Conservation (phyloP, 2,797 vertebrate genomes). For the Takifugu rubripes region DNA sequence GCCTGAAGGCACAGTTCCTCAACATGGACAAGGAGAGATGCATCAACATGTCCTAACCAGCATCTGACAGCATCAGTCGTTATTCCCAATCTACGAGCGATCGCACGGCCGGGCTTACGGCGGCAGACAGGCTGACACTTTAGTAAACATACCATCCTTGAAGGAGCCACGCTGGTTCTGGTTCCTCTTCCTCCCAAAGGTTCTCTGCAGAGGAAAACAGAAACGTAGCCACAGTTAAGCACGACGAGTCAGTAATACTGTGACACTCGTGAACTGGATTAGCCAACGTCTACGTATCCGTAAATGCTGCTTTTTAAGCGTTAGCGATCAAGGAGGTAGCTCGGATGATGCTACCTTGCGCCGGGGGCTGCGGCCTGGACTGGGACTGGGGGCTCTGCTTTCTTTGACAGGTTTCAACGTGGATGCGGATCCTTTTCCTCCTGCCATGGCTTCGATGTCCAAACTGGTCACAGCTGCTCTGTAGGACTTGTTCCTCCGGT, state of each 20-base stretch:
- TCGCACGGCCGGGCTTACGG: constrained; percentile 21
- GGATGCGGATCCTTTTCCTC: not conserved
- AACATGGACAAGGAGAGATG: not conserved
- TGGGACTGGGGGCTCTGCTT: constrained; percentile 46
- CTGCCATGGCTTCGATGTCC: constrained; percentile 26
- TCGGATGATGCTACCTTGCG: constrained; percentile 58
- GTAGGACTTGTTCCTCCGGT: constrained; percentile 90
- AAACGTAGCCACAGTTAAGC: constrained; percentile 27
- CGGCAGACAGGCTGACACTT: constrained; percentile 39
- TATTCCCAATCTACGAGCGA: constrained; percentile 33
- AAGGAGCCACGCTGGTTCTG: constrained; percentile 86
- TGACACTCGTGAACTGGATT: constrained; percentile 5
- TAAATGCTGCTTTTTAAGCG: too few relatives aligned
- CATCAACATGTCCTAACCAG: constrained; percentile 1
- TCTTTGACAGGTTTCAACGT: constrained; percentile 70
- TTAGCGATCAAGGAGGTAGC: not conserved
- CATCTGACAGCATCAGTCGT: not conserved
- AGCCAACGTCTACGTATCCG: too few relatives aligned
- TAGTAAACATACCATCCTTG: constrained; percentile 87
- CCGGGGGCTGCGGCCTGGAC: constrained; percentile 38
- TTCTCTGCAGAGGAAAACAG: constrained; percentile 71
- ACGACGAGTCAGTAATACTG: not conserved
- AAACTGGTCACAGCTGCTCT: constrained; percentile 82
- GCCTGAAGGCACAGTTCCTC: constrained; percentile 13
- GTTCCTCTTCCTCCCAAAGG: constrained; percentile 81